Conservation (phyloP, 2,797 vertebrate species). For the Acomys russatus region DNA sequence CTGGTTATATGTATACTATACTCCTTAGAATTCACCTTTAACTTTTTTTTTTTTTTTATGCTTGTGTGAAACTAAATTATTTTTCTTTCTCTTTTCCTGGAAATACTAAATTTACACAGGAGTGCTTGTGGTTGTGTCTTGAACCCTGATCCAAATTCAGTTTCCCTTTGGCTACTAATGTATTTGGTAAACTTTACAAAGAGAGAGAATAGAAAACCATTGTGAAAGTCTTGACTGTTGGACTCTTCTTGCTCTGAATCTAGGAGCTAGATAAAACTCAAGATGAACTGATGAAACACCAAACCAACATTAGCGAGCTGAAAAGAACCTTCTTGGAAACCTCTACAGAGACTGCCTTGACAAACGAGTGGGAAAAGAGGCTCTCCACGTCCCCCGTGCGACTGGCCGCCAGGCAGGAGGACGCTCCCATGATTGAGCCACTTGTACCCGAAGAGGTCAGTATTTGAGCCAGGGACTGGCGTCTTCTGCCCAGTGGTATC, state of each 20-base stretch:
- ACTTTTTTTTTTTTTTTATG: constrained; percentile 78
- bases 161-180: constrained; percentile 86
- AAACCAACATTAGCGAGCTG: constrained; percentile 96
- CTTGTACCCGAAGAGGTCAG: constrained; percentile 96
- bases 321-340: constrained; percentile 98
- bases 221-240: constrained; percentile 53
- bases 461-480: constrained; percentile 63
- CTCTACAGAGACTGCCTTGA: constrained; percentile 88
- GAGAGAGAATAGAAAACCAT: constrained; percentile 56
- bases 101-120: constrained; percentile 89
- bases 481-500: background rate
- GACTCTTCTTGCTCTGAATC: constrained; percentile 87
- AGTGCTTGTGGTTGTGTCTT: constrained; percentile 88
- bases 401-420: constrained; percentile 91
- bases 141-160: constrained; percentile 79
- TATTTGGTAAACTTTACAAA: constrained; percentile 52
- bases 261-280: constrained; percentile 94
- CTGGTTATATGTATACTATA: constrained; percentile 74
- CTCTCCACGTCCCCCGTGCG: constrained; percentile 94
- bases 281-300: constrained; percentile 95
- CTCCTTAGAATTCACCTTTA: constrained; percentile 57
- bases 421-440: constrained; percentile 95
- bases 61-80: constrained; percentile 81
- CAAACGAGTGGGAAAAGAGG: constrained; percentile 97
- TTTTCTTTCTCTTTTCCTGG: constrained; percentile 82